Evolutionary conservation across 2,113 vertebrate genomes (phyloP).

Genomic region (Capreolus pygargus): DNA sequence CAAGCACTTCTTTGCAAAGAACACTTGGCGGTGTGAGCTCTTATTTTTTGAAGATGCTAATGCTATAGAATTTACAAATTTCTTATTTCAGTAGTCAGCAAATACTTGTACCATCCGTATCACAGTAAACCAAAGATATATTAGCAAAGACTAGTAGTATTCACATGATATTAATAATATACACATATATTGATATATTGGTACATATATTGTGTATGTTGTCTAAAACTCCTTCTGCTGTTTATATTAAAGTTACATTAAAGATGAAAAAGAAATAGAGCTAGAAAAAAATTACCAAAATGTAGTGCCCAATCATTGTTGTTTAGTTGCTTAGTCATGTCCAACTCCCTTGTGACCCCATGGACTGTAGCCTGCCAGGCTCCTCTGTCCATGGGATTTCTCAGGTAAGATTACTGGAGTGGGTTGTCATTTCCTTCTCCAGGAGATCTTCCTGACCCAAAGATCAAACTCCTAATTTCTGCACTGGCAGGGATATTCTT

Average conservation of each 20-base stretch:
- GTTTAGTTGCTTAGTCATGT: not conserved
- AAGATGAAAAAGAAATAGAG: not conserved
- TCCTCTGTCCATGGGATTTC: not conserved
- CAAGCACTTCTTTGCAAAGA: slow-evolving; percentile 73
- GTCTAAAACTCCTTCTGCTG: not conserved
- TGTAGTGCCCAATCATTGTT: not conserved
- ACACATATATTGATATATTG: not conserved
- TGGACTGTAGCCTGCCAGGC: not conserved
- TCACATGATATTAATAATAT: not conserved
- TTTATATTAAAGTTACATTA: not conserved
- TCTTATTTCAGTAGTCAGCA: not conserved
- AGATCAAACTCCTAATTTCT: not conserved
- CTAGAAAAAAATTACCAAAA: not conserved
- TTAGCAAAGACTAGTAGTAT: not conserved
- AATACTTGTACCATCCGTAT: not conserved
- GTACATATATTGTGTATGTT: not conserved
- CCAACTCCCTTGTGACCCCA: not conserved
- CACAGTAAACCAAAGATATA: not conserved
- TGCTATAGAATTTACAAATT: not conserved
- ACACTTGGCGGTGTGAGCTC: slow-evolving; percentile 61
- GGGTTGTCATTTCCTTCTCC: not conserved
- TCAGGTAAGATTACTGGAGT: not conserved
- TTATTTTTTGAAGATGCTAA: slow-evolving; percentile 73
- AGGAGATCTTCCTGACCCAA: not conserved
- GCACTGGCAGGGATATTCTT: not conserved